phyloP scores from a whole-genome alignment of 2,888 invertebrate species.

The Drosophila pseudotalamancana region DNA sequence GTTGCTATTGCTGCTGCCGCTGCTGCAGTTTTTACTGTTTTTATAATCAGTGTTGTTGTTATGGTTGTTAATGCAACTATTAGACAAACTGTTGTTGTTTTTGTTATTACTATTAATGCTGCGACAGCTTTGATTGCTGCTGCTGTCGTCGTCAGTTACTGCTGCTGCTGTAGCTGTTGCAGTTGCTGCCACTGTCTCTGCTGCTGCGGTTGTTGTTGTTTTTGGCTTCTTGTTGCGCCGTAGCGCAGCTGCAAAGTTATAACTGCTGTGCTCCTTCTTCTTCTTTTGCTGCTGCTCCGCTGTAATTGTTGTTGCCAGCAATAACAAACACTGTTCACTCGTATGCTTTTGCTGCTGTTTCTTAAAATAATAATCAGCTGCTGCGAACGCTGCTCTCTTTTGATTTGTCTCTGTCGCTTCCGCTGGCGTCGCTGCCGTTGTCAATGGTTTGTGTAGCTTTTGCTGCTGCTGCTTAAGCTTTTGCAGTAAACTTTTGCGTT shows the following conservation, averaged over 20 bases:
- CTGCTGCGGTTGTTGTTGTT: slow-evolving; percentile 45
- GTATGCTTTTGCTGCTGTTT: slow-evolving; percentile 44
- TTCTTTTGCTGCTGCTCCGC: slow-evolving; percentile 51
- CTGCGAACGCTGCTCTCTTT: slow-evolving; percentile 49
- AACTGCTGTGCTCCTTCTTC: slow-evolving; percentile 67
- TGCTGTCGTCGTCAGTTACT: slow-evolving; percentile 51
- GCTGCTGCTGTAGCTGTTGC: slow-evolving; percentile 26
- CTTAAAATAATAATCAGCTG: slow-evolving; percentile 61
- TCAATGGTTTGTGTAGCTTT: slow-evolving; percentile 48
- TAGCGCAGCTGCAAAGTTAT: slow-evolving; percentile 71
- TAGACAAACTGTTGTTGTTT: slow-evolving; percentile 60
- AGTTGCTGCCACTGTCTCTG: slow-evolving; percentile 7
- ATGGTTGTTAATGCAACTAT: slow-evolving; percentile 68
- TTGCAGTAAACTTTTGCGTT: slow-evolving; percentile 61
- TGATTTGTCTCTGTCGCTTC: slow-evolving; percentile 46
- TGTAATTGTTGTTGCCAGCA: slow-evolving; percentile 48
- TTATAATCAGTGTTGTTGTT: slow-evolving; percentile 71
- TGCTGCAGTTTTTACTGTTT: slow-evolving; percentile 68
- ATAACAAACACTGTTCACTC: slow-evolving; percentile 61
- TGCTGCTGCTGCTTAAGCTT: slow-evolving; percentile 63
- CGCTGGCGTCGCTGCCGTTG: slow-evolving; percentile 34
- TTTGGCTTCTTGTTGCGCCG: slow-evolving; percentile 76
- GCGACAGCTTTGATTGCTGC: slow-evolving; percentile 66
- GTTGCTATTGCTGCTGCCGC: slow-evolving; percentile 34
- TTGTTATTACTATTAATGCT: slow-evolving; percentile 44